phyloP scores from a whole-genome alignment of 2,797 vertebrate species.

The Ceyx erithaca region DNA sequence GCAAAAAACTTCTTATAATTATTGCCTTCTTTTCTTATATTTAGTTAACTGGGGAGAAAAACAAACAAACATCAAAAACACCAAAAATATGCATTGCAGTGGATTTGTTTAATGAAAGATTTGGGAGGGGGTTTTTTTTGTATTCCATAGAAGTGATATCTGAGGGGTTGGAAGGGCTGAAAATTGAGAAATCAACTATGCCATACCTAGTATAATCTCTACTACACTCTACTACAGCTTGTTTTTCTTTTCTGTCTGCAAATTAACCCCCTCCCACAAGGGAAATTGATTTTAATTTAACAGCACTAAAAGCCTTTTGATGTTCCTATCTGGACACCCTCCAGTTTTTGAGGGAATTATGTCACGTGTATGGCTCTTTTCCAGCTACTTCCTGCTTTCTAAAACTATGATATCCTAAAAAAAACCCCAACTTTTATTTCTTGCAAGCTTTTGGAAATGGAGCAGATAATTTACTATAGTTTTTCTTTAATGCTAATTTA shows the following conservation, averaged over 20 bases:
- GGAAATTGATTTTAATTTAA: slow-evolving; percentile 49
- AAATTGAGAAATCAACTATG: not conserved
- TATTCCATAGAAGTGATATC: not conserved
- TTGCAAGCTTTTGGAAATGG: not conserved
- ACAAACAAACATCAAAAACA: not conserved
- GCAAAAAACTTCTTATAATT: not conserved
- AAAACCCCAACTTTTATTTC: not conserved
- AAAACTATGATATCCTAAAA: not conserved
- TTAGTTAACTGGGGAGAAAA: not conserved
- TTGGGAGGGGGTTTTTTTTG: not conserved
- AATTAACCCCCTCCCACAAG: slow-evolving; percentile 25
- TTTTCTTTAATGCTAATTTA: not conserved
- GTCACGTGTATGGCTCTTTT: slow-evolving; percentile 22
- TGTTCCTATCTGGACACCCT: slow-evolving; percentile 41
- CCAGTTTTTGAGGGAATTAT: slow-evolving; percentile 51
- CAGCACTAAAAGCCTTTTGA: slow-evolving; percentile 46
- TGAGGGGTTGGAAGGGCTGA: not conserved
- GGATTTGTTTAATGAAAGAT: not conserved
- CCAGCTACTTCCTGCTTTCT: slow-evolving; percentile 20
- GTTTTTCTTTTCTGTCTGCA: slow-evolving; percentile 23
- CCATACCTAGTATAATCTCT: slow-evolving; percentile 2
- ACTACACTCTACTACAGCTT: not conserved
- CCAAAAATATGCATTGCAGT: not conserved
- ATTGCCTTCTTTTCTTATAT: not conserved
- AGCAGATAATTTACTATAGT: not conserved